These are phyloP conservation scores for Epinephelus fuscoguttatus DNA, from an alignment of 2,113 vertebrate genomes.

Conservation along the genomic window DNA sequence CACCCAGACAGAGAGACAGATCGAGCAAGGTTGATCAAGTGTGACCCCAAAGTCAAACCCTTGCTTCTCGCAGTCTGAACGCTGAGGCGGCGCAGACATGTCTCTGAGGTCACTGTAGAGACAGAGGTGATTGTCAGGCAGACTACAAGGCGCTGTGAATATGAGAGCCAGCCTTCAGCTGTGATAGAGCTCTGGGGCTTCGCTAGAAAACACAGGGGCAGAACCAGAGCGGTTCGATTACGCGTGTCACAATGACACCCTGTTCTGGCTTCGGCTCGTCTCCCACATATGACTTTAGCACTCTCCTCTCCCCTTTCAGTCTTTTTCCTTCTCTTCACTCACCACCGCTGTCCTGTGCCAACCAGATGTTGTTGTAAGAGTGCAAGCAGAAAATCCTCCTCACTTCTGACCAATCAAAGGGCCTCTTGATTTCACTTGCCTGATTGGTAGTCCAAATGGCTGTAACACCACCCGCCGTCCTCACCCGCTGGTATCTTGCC, in stretches of 20 bases:
- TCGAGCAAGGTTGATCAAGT: conserved; percentile 14
- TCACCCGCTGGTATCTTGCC: conserved; percentile 61
- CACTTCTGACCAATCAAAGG: conserved; percentile 68
- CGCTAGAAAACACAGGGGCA: conserved; percentile 63
- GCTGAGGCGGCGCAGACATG: conserved; percentile 25
- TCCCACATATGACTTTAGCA: conserved; percentile 47
- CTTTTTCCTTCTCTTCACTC: conserved; percentile 59
- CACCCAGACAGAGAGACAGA: conserved; percentile 25
- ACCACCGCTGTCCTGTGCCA: conserved; percentile 61
- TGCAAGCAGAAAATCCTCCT: conserved; percentile 57
- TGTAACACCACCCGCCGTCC: conserved; percentile 58
- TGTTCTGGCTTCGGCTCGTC: conserved; percentile 56
- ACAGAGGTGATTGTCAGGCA: conserved; percentile 65
- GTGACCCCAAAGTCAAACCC: conserved; percentile 43
- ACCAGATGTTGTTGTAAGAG: conserved; percentile 77
- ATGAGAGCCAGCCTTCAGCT: conserved; percentile 57
- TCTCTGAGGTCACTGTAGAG: conserved; percentile 50
- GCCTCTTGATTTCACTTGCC: conserved; percentile 63
- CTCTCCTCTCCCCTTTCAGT: conserved; percentile 47
- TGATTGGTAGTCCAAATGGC: conserved; percentile 57
- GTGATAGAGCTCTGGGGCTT: conserved; percentile 65
- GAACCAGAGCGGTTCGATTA: conserved; percentile 65
- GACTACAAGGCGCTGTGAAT: conserved; percentile 60
- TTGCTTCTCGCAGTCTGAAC: conserved; percentile 11
- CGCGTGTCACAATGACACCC: conserved; percentile 75